These are phyloP conservation scores for Tamandua tetradactyla DNA, from an alignment of 2,797 vertebrate genomes.

Conservation along the genomic window DNA sequence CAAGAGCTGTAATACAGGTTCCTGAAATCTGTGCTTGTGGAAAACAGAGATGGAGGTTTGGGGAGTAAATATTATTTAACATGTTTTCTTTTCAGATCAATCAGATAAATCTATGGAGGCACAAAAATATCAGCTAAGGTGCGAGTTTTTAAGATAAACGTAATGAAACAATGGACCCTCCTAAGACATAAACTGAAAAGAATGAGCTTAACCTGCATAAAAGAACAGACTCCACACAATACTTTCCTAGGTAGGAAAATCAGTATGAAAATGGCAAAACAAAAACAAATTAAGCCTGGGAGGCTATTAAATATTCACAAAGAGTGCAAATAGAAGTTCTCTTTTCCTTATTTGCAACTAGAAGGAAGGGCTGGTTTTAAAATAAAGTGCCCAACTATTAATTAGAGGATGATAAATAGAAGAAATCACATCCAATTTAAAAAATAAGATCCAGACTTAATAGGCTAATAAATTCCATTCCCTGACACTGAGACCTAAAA, in stretches of 20 bases:
- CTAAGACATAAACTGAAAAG: slow-evolving; percentile 68
- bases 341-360: slow-evolving; percentile 74
- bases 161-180: slow-evolving; percentile 69
- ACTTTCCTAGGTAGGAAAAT: slow-evolving; percentile 76
- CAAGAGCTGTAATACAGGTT: background rate
- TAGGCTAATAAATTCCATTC: slow-evolving; percentile 40
- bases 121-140: background rate
- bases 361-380: slow-evolving; percentile 71
- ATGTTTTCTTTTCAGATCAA: background rate
- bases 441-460: slow-evolving; percentile 77
- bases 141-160: slow-evolving; percentile 37
- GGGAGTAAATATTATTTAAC: background rate
- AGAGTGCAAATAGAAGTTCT: slow-evolving; percentile 29
- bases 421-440: slow-evolving; percentile 72
- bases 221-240: background rate
- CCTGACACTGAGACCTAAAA: background rate
- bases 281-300: slow-evolving; percentile 73
- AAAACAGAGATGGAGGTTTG: background rate
- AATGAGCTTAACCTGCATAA: slow-evolving; percentile 63
- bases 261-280: slow-evolving; percentile 46
- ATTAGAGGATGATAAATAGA: slow-evolving; percentile 81
- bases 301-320: slow-evolving; percentile 35
- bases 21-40: background rate
- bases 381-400: slow-evolving; percentile 76
- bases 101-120: background rate